Conservation (phyloP, 92 coral and sea anemone species). For the Bergia sp. region DNA sequence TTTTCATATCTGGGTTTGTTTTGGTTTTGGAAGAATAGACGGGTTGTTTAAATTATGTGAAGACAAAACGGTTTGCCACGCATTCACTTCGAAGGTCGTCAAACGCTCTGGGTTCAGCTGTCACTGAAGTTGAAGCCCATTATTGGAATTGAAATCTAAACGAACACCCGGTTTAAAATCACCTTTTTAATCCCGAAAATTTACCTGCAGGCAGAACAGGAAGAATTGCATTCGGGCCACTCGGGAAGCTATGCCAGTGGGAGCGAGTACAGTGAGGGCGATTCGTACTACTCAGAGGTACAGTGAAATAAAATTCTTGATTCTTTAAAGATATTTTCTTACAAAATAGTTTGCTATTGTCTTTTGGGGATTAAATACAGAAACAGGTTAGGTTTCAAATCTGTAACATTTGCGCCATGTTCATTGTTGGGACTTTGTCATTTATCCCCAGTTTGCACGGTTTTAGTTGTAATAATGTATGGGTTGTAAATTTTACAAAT, state of each 20-base stretch:
- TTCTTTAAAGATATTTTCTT: neutral
- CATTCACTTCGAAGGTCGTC: slow-evolving; percentile 1
- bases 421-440: neutral
- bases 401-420: neutral
- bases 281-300: slow-evolving; percentile 90
- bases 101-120: neutral
- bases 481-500: slow-evolving; percentile 1
- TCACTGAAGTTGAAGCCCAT: neutral
- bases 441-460: neutral
- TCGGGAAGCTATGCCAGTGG: slow-evolving; percentile 95
- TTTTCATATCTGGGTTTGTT: neutral
- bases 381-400: neutral
- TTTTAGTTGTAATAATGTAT: neutral
- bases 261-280: slow-evolving; percentile 92
- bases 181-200: neutral
- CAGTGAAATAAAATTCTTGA: neutral
- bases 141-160: neutral
- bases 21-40: neutral
- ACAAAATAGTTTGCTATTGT: neutral
- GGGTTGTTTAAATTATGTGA: neutral
- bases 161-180: neutral
- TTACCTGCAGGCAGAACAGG: slow-evolving; percentile 65
- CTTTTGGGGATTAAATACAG: neutral
- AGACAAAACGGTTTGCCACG: slow-evolving; percentile 19
- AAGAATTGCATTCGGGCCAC: slow-evolving; percentile 64